These are phyloP conservation scores for Oscheius onirici DNA, from an alignment of 2,888 invertebrate species.

Conservation along the genomic window DNA sequence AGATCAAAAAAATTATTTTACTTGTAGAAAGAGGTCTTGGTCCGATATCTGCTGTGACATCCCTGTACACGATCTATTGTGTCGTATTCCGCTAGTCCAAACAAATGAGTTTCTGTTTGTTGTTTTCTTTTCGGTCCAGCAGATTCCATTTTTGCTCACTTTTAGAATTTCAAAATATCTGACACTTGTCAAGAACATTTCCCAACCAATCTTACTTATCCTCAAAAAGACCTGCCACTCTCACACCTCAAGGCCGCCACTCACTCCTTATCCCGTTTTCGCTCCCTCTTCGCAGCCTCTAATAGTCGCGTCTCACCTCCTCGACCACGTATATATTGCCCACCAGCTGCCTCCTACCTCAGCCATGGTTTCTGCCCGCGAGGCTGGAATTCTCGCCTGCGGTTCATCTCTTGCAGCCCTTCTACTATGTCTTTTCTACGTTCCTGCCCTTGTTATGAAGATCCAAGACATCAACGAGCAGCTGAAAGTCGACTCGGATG, in stretches of 20 bases:
- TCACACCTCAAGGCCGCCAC: not conserved
- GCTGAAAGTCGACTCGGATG: constrained; percentile 57
- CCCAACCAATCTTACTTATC: no score
- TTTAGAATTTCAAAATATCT: no score
- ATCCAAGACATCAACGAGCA: constrained; percentile 57
- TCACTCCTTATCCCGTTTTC: constrained; percentile 5
- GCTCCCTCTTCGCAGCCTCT: constrained; percentile 11
- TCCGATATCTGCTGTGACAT: no score
- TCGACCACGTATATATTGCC: constrained; percentile 14
- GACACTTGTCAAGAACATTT: no score
- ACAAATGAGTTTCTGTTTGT: no score
- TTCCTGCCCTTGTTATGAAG: constrained; percentile 57
- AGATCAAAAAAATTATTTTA: no score
- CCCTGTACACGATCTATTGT: no score
- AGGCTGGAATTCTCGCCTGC: constrained; percentile 53
- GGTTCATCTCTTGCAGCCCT: constrained; percentile 52
- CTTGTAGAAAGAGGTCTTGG: no score
- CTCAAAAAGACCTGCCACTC: no score
- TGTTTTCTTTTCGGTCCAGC: no score
- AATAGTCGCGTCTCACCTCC: constrained; percentile 23
- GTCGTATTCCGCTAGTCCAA: no score
- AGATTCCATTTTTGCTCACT: no score
- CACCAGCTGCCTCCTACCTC: not conserved
- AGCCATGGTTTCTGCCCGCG: constrained; percentile 41
- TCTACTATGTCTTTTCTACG: constrained; percentile 50